Percentiles rank a stretch among this genome's conserved stretches.
Conservation (phyloP, 2,797 vertebrate genomes). For the Austrolebias charrua region DNA sequence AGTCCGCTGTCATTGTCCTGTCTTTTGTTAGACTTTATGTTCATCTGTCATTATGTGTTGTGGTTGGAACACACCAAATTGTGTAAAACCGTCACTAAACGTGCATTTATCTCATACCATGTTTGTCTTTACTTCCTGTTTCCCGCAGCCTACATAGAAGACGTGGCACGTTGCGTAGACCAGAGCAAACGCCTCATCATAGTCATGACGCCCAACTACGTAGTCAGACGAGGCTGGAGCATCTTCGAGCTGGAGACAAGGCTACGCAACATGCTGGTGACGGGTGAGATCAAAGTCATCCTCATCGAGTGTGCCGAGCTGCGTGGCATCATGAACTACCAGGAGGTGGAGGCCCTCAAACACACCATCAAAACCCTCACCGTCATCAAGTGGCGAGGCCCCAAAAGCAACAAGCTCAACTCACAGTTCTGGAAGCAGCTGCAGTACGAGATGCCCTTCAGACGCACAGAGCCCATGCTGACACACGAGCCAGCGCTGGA, state of each 20-base stretch:
- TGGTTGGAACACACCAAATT: slow-evolving; percentile 21
- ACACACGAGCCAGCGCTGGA: slow-evolving; percentile 94
- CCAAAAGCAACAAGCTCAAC: slow-evolving; percentile 97
- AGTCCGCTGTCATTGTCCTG: slow-evolving; percentile 51
- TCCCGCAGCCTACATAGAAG: slow-evolving; percentile 92
- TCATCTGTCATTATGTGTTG: slow-evolving; percentile 47
- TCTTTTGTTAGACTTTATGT: slow-evolving; percentile 57
- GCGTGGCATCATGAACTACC: slow-evolving; percentile 98
- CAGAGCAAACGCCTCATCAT: slow-evolving; percentile 98
- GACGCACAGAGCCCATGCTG: slow-evolving; percentile 92
- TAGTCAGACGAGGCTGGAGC: slow-evolving; percentile 97
- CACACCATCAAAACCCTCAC: slow-evolving; percentile 97
- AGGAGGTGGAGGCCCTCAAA: slow-evolving; percentile 98
- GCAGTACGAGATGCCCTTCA: slow-evolving; percentile 99
- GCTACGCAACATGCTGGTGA: slow-evolving; percentile 95
- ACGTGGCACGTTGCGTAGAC: slow-evolving; percentile 97
- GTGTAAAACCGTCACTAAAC: slow-evolving; percentile 4
- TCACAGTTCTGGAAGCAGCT: slow-evolving; percentile 99
- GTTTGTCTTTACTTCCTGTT: background rate
- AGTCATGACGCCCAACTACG: slow-evolving; percentile 98
- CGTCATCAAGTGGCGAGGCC: slow-evolving; percentile 96
- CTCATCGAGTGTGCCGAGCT: slow-evolving; percentile 97
- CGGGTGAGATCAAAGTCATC: slow-evolving; percentile 98
- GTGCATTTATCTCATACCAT: background rate
- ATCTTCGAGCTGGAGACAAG: slow-evolving; percentile 99